Percentiles rank a stretch among this genome's conserved stretches.
These are phyloP conservation scores for Carcina quercana DNA, from an alignment of 2,888 invertebrate species.

Conservation along the genomic window DNA sequence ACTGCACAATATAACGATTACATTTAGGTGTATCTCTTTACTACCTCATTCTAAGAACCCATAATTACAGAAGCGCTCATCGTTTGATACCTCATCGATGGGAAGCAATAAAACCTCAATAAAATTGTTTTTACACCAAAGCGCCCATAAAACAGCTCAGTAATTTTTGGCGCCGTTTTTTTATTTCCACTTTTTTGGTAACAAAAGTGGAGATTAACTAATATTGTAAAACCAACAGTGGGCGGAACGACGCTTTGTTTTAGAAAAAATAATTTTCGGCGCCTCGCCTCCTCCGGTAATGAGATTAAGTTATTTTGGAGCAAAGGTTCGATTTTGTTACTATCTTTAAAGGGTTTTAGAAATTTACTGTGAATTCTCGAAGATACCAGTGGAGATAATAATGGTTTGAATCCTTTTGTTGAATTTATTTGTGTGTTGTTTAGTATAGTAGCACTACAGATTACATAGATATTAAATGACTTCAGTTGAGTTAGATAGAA, in stretches of 20 bases:
- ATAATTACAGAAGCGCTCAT: conserved; percentile 17
- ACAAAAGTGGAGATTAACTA: conserved; percentile 42
- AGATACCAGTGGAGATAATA: too few species aligned
- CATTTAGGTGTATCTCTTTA: too few species aligned
- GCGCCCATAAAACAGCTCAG: conserved; percentile 27
- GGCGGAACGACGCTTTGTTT: conserved; percentile 39
- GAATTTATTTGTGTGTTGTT: too few species aligned
- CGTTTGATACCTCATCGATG: conserved; percentile 12
- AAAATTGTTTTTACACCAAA: conserved; percentile 27
- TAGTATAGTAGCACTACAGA: too few species aligned
- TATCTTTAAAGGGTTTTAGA: too few species aligned
- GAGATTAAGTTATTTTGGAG: conserved; percentile 17
- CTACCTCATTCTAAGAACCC: conserved; percentile 9
- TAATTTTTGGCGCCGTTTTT: conserved; percentile 48
- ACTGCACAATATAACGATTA: too few species aligned
- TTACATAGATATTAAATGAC: too few species aligned
- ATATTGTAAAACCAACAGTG: conserved; percentile 64
- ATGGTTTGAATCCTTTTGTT: too few species aligned
- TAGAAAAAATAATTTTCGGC: conserved; percentile 16
- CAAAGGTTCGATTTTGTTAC: too few species aligned
- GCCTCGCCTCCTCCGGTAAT: conserved; percentile 13
- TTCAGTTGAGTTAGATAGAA: too few species aligned
- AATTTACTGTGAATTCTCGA: too few species aligned
- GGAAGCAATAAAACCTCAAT: conserved; percentile 16
- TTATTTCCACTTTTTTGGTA: conserved; percentile 28